Base-by-base conservation (phyloP, 35 echinoderm and acorn worm genomes). In the Lytechinus pictus region DNA sequence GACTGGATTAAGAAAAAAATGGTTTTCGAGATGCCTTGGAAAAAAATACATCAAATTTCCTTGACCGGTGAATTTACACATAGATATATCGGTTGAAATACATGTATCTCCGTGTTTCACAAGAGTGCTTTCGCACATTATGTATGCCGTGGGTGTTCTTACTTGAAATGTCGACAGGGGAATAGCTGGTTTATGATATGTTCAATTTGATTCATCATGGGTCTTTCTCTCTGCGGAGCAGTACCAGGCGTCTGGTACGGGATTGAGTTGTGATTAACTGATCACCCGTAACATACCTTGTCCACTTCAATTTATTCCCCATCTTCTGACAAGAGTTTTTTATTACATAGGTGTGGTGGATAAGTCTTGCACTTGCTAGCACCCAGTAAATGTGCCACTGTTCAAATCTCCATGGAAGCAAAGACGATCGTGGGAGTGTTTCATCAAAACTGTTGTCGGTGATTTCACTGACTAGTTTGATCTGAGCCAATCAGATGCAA, bases 221-320 rank as follows among this genome's bases (percentile, higher is more conserved):
- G 19, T 79, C 21, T 7, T 79, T 79, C 66, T 79, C 66, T 79
- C 66, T 79, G 12, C 21, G 14, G 66, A 79, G 66, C 19, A 24
- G 16, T 58, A 58, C 56, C 2, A 58, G 56, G 56, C 56, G 56
- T 79, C 21, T 79, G 66, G 66, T 24, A 16, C n/a, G n/a, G 66
- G 66, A 79, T 79, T 79, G 66, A 79, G 66, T 79, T 79, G 66
- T 79, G 66, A 79, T 79, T 79, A 79, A 24, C 66, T 79, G 66
- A 79, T 79, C 66, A 79, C 66, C 66, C 21, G 19, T 79, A 79
- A 79, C 66, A 79, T 79, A 79, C 66, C 66, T 7, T 79, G 66
- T 79, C 66, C 66, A n/a, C 19, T 24, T 79, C 66, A 79, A 79
- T 79, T 79, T 79, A 79, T 7, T 7, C 21, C 16, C 66, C n/a